Evolutionary conservation across 2,113 vertebrate species (phyloP).

Genomic region (Pholis gunnellus): DNA sequence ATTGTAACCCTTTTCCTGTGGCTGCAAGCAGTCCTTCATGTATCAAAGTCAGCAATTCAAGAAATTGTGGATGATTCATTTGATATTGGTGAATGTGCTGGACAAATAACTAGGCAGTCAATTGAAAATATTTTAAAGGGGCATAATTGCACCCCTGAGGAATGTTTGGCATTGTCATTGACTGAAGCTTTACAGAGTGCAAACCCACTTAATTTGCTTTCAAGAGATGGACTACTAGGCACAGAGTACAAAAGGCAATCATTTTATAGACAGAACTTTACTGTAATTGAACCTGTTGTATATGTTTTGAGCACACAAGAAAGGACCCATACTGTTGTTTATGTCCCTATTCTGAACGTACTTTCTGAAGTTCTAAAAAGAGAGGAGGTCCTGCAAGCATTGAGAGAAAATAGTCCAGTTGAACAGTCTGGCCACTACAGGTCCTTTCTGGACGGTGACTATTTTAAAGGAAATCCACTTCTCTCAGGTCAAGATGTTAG

Average conservation of each 20-base stretch:
- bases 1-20: not conserved
- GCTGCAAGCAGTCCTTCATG: not conserved
- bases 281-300: constrained; percentile 16
- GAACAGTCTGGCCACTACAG: not conserved
- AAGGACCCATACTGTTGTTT: not conserved
- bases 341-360: constrained; percentile 4
- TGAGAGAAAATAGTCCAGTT: not conserved
- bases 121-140: not conserved
- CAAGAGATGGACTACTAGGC: not conserved
- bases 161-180: not conserved
- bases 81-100: not conserved
- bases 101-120: not conserved
- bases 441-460: constrained; percentile 11
- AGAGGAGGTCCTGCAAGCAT: not conserved
- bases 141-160: not conserved
- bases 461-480: not conserved
- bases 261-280: no score
- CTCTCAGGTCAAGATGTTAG: not conserved
- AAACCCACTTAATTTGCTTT: not conserved
- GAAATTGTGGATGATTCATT: not conserved
- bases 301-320: not conserved
- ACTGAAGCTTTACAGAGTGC: not conserved
- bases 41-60: not conserved
- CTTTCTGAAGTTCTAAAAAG: not conserved
- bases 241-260: not conserved